These are phyloP conservation scores for Perca schrenkii DNA, from an alignment of 2,113 vertebrate genomes.

Conservation along the genomic window DNA sequence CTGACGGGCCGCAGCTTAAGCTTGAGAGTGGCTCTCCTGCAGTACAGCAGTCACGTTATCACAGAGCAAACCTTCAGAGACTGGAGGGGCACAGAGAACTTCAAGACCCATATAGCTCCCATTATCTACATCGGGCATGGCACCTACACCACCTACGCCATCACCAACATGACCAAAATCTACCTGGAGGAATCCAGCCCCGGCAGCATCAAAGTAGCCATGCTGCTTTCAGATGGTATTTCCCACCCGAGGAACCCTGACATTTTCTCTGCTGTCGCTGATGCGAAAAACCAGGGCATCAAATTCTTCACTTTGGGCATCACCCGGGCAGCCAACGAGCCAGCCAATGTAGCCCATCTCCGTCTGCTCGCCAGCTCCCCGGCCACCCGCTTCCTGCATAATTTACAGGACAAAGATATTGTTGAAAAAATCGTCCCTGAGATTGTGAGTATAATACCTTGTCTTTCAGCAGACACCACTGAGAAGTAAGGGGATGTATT, in stretches of 20 bases:
- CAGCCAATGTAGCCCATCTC: constrained; percentile 87
- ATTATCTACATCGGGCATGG: constrained; percentile 91
- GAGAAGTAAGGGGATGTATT: constrained; percentile 29
- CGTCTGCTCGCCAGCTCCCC: constrained; percentile 89
- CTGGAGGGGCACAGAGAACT: constrained; percentile 89
- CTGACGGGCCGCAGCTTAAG: constrained; percentile 84
- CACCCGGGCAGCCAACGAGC: constrained; percentile 88
- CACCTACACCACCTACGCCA: constrained; percentile 93
- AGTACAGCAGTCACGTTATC: constrained; percentile 92
- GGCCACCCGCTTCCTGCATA: constrained; percentile 87
- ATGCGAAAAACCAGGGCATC: constrained; percentile 92
- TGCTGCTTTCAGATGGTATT: constrained; percentile 90
- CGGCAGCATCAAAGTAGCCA: constrained; percentile 84
- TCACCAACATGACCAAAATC: constrained; percentile 93
- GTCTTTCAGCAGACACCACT: constrained; percentile 38
- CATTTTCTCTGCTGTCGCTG: constrained; percentile 90
- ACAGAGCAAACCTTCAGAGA: constrained; percentile 90
- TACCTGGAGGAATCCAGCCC: constrained; percentile 87
- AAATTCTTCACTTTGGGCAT: constrained; percentile 91
- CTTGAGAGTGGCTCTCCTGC: constrained; percentile 89
- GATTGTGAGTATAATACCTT: constrained; percentile 86
- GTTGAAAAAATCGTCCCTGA: constrained; percentile 87
- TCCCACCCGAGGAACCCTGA: constrained; percentile 93
- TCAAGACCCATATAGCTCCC: constrained; percentile 85
- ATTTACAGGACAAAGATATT: constrained; percentile 88